Percentiles rank a stretch among this genome's conserved stretches.
phyloP scores from a whole-genome alignment of 2,113 vertebrate genomes.

The Tetrax tetrax region DNA sequence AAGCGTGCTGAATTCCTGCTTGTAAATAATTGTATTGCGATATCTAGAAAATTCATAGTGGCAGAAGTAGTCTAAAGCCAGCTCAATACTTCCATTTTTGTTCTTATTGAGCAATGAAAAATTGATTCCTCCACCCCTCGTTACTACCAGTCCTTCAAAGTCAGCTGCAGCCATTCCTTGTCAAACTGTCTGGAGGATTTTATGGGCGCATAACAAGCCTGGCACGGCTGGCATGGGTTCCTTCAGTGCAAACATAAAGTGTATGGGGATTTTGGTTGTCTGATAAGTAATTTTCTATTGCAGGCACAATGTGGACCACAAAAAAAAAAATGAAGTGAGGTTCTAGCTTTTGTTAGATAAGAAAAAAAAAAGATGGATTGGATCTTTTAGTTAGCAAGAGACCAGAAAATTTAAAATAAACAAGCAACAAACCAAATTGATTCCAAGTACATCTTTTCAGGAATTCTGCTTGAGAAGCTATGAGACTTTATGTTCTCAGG shows the following conservation, averaged over 20 bases:
- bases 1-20: neutral
- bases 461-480: neutral
- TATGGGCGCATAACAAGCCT: neutral
- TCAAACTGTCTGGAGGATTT: neutral
- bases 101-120: neutral
- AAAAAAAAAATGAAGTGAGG: too few species aligned
- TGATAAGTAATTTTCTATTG: neutral
- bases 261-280: neutral
- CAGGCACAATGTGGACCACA: neutral
- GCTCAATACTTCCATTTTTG: neutral
- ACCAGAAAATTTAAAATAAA: neutral
- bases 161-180: neutral
- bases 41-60: neutral
- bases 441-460: neutral
- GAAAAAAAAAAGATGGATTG: neutral
- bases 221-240: rapidly evolving
- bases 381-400: neutral
- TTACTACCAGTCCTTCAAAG: neutral
- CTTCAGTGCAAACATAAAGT: neutral
- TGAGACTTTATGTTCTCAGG: neutral
- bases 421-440: neutral
- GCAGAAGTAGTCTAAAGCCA: neutral
- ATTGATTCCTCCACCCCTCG: neutral
- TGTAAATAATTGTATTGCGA: neutral
- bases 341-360: neutral